Percentiles rank a stretch among this genome's conserved stretches.
Conservation (phyloP, 2,113 vertebrate genomes). For the Craseonycteris thonglongyai region DNA sequence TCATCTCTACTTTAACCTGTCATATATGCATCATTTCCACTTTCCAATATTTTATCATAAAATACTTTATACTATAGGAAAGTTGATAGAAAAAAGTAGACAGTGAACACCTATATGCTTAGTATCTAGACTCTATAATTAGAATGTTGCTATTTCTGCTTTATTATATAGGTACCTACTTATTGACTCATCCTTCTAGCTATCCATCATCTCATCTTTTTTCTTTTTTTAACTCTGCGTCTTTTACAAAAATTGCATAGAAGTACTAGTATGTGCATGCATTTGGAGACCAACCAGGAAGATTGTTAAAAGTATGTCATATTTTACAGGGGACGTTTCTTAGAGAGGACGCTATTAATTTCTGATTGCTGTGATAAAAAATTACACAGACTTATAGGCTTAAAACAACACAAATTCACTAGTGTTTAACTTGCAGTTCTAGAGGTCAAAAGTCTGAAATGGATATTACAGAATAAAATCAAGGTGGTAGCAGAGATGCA, state of each 20-base stretch:
- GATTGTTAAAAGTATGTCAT: not conserved
- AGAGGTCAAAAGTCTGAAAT: not conserved
- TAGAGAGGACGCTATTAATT: not conserved
- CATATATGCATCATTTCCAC: not conserved
- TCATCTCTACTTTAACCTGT: not conserved
- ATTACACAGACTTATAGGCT: not conserved
- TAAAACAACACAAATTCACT: not conserved
- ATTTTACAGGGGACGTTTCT: not conserved
- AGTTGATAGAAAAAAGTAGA: not conserved
- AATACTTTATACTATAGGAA: not conserved
- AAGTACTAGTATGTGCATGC: not conserved
- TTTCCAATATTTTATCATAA: slow-evolving; percentile 4
- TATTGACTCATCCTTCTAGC: not conserved
- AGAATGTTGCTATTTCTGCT: not conserved
- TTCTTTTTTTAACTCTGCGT: not conserved
- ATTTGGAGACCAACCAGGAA: not conserved
- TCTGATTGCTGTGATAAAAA: not conserved
- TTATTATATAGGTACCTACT: not conserved
- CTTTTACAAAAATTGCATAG: not conserved
- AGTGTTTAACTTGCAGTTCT: not conserved
- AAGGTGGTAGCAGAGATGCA: not conserved
- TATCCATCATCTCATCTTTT: not conserved
- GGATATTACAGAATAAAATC: not conserved
- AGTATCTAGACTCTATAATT: not conserved
- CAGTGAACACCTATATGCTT: not conserved